phyloP scores from a whole-genome alignment of 2,113 vertebrate species.

The Sterna hirundo region DNA sequence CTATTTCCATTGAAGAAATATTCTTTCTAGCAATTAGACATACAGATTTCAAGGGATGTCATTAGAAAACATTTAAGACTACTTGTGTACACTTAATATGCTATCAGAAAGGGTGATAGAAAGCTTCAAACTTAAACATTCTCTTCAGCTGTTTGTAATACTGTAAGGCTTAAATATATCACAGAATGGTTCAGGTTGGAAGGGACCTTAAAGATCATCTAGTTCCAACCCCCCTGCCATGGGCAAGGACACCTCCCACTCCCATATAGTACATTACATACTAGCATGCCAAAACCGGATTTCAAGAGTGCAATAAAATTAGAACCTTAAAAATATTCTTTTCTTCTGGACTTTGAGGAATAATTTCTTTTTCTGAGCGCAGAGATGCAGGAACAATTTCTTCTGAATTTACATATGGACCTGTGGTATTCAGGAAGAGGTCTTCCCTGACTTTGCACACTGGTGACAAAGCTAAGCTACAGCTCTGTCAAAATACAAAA shows the following conservation, averaged over 20 bases:
- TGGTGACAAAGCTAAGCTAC: constrained; percentile 64
- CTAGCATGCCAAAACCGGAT: background rate
- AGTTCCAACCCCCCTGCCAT: no score
- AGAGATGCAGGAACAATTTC: constrained; percentile 61
- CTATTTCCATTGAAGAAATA: background rate
- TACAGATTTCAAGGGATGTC: background rate
- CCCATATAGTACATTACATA: background rate
- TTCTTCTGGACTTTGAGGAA: constrained; percentile 41
- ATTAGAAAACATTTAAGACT: background rate
- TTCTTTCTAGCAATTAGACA: background rate
- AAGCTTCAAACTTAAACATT: background rate
- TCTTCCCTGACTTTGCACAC: constrained; percentile 40
- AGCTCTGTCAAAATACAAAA: background rate
- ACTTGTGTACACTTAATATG: background rate
- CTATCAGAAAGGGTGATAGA: background rate
- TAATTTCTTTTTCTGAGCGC: constrained; percentile 22
- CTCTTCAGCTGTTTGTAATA: background rate
- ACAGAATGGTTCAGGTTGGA: no score
- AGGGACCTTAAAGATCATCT: no score
- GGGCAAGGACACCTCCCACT: no score
- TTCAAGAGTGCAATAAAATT: background rate
- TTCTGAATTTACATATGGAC: constrained; percentile 54
- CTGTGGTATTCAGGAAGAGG: constrained; percentile 45
- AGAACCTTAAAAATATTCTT: constrained; percentile 58
- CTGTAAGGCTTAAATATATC: background rate